Evolutionary conservation across 2,797 vertebrate genomes (phyloP).

Genomic region (Pygocentrus nattereri): DNA sequence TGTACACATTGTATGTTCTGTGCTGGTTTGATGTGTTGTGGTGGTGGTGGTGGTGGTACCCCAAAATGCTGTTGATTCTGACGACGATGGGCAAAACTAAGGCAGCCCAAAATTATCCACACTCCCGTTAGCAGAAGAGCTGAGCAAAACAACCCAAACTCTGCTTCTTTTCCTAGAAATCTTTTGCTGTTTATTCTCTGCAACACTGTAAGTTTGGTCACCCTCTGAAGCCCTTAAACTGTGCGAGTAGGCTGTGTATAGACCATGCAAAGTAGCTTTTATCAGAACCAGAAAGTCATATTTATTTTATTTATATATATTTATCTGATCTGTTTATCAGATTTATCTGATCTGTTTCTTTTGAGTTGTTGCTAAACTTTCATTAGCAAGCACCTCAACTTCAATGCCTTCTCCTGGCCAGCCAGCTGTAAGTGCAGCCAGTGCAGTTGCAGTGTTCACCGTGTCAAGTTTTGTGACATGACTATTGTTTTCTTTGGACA

Average conservation of each 20-base stretch:
- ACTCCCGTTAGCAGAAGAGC: neutral
- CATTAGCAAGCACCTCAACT: neutral
- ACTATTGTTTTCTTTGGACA: constrained; percentile 46
- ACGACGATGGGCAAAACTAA: neutral
- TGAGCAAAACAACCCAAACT: neutral
- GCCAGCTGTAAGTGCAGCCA: neutral
- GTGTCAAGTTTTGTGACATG: constrained; percentile 44
- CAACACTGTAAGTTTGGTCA: neutral
- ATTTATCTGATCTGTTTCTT: no score
- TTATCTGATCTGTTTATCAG: no score
- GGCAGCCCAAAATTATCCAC: neutral
- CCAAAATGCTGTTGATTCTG: neutral
- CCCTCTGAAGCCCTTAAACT: neutral
- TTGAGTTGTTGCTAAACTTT: neutral
- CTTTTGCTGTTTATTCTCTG: neutral
- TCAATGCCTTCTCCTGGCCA: neutral
- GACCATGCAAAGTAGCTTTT: constrained; percentile 2
- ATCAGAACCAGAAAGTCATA: neutral
- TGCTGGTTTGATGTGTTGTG: neutral
- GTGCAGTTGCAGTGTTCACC: neutral
- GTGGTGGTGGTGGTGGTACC: neutral
- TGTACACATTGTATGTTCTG: neutral
- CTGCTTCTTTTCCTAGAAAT: neutral
- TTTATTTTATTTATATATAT: no score
- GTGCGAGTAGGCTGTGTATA: neutral